A percentile compares a stretch with the other conserved stretches of the same genome.
These are phyloP conservation scores for Pelodiscus sinensis DNA, from an alignment of 2,113 vertebrate species.

Conservation along the genomic window DNA sequence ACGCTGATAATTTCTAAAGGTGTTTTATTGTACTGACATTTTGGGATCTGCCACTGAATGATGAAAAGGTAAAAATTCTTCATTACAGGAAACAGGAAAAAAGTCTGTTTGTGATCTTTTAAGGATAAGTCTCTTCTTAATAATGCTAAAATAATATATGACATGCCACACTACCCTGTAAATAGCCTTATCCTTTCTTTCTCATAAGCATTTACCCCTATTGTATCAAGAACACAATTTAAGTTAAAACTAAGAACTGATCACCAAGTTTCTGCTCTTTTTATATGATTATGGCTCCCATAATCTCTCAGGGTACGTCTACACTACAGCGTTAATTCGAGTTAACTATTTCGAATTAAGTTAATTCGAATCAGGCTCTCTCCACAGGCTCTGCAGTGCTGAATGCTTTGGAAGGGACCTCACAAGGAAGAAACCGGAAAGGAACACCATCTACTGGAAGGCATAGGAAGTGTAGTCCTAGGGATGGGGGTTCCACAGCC, in stretches of 20 bases:
- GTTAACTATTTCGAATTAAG: too few species aligned
- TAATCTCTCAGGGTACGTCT: not conserved
- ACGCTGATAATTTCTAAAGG: not conserved
- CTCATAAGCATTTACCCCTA: not conserved
- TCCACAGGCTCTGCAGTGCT: too few species aligned
- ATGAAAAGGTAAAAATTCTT: not conserved
- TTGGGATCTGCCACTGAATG: not conserved
- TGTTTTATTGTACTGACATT: not conserved
- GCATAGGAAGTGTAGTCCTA: too few species aligned
- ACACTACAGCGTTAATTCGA: too few species aligned
- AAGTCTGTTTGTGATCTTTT: not conserved
- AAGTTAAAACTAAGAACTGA: not conserved
- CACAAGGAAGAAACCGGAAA: too few species aligned
- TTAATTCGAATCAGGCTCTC: too few species aligned
- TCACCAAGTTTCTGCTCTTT: fast-evolving
- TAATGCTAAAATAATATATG: not conserved
- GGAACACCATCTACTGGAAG: too few species aligned
- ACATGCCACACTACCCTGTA: not conserved
- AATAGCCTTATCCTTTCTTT: not conserved
- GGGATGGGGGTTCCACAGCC: too few species aligned
- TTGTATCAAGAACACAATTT: fast-evolving
- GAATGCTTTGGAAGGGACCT: too few species aligned
- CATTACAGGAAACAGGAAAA: not conserved
- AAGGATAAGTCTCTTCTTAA: not conserved
- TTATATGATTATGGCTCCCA: not conserved